Evolutionary conservation across 1,140 invertebrate genomes (phyloP).

Genomic region (Chelonus insularis): DNA sequence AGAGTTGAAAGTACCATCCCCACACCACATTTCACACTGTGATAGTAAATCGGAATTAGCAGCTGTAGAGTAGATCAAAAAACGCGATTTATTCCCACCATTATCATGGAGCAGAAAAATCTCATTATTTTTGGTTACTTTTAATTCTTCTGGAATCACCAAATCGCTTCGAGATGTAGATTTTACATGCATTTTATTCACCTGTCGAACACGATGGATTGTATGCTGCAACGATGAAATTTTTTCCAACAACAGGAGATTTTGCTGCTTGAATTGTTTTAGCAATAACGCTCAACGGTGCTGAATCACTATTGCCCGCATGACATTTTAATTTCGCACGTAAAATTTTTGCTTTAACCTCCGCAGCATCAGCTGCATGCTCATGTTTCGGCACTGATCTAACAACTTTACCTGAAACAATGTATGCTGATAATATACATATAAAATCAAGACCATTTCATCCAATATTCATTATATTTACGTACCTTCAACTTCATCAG

Average conservation of each 20-base stretch:
- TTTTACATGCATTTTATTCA: too few species aligned
- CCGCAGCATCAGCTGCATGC: too few species aligned
- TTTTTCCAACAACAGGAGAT: not conserved
- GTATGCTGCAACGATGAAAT: not conserved
- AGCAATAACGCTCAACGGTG: not conserved
- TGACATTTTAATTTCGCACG: not conserved
- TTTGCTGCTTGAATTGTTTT: not conserved
- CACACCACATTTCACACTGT: not conserved
- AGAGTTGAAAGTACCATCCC: constrained; percentile 5
- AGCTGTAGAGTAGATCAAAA: constrained; percentile 3
- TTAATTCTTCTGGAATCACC: not conserved
- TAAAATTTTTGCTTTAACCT: too few species aligned
- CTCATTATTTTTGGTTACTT: too few species aligned
- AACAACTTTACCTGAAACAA: too few species aligned
- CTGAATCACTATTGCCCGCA: not conserved
- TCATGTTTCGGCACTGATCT: too few species aligned
- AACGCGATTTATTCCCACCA: not conserved
- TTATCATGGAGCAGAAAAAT: not conserved
- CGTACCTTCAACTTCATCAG: too few species aligned
- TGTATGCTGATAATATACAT: too few species aligned
- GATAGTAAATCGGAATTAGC: not conserved
- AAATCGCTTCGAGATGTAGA: not conserved
- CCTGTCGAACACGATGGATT: not conserved
- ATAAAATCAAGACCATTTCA: too few species aligned
- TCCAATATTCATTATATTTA: too few species aligned